Evolutionary conservation across 1,140 invertebrate genomes (phyloP), one percentile per base, ranked within the genome.

Genomic region (Coptotermes formosanus): DNA sequence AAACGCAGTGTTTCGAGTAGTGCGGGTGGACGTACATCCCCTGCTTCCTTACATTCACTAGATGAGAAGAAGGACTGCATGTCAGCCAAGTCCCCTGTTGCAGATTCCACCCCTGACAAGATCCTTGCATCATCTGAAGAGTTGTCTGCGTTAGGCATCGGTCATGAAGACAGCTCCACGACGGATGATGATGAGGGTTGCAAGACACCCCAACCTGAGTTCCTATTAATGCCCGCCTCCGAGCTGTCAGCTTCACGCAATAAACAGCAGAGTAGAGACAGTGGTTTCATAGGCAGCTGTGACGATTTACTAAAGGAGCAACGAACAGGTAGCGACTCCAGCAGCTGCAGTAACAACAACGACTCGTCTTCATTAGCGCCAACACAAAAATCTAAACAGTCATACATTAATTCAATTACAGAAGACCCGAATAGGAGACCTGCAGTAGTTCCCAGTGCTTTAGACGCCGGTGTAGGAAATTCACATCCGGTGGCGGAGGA

Each of bases 261-360:
- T 86, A 95, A 96, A 89, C 95, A 96, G 89, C 96, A 96, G 86
- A 97, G 95, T 88, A 92, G 96, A 85, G 96, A 97, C 90, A 97
- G 96, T 88, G 96, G 96, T 8, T 97, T 97, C 88, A 94, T 97
- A 64, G 96, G 96, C 8, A 97, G 96, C 89, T 97, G 96, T 89
- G 96, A 97, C 89, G 96, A 97, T 90, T 91, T 97, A 64, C 90
- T 97, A 12, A 95, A 96, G 89, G 85, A 86, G 38, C 85, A 85
- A 32, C 59, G 87, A 25, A 87, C 85, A 30, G 55, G 82, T 43
- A 85, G 87, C 55, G 85, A 86, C 38, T 87, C 87, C 19, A 85
- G 84, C 23, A 85, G 82, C 45, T 86, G 32, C 85, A 86, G 85
- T 38, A 86, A 86, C 75, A 84, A 52, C 83, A 44, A 84, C 45